phyloP scores from a whole-genome alignment of 2,113 vertebrate genomes.

The Odobenus rosmarus region DNA sequence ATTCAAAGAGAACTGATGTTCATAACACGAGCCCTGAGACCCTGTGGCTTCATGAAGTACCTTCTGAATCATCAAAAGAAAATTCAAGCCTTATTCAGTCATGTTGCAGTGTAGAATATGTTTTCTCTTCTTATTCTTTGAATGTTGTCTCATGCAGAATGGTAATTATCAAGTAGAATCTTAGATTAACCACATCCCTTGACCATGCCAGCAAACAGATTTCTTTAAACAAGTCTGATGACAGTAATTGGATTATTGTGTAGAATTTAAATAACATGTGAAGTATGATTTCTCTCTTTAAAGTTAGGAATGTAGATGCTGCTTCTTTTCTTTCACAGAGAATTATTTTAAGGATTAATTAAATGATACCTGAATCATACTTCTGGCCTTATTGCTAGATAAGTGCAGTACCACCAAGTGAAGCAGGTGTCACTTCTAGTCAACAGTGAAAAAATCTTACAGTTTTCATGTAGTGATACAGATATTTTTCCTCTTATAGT shows the following conservation, averaged over 20 bases:
- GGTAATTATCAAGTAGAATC: slow-evolving; percentile 55
- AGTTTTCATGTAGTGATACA: neutral
- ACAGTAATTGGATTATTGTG: slow-evolving; percentile 53
- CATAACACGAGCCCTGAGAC: neutral
- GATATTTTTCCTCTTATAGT: neutral
- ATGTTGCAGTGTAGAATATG: slow-evolving; percentile 19
- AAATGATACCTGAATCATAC: slow-evolving; percentile 46
- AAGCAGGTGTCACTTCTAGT: neutral
- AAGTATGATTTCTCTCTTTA: slow-evolving; percentile 50
- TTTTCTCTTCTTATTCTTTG: slow-evolving; percentile 25
- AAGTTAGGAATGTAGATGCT: neutral
- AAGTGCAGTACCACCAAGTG: slow-evolving; percentile 6
- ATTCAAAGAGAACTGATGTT: slow-evolving; percentile 43
- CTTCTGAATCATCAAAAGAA: slow-evolving; percentile 53
- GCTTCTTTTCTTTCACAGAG: slow-evolving; percentile 43
- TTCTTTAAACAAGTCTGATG: slow-evolving; percentile 44
- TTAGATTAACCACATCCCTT: slow-evolving; percentile 54
- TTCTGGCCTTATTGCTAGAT: slow-evolving; percentile 25
- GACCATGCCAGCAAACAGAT: slow-evolving; percentile 44
- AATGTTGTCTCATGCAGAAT: slow-evolving; percentile 41
- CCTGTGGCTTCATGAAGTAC: slow-evolving; percentile 8
- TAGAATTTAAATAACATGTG: slow-evolving; percentile 39
- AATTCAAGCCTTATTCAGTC: slow-evolving; percentile 16
- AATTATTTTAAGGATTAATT: slow-evolving; percentile 66
- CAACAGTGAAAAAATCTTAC: neutral